Evolutionary conservation across 2,888 invertebrate genomes (phyloP).

Genomic region (Taenaris catops): DNA sequence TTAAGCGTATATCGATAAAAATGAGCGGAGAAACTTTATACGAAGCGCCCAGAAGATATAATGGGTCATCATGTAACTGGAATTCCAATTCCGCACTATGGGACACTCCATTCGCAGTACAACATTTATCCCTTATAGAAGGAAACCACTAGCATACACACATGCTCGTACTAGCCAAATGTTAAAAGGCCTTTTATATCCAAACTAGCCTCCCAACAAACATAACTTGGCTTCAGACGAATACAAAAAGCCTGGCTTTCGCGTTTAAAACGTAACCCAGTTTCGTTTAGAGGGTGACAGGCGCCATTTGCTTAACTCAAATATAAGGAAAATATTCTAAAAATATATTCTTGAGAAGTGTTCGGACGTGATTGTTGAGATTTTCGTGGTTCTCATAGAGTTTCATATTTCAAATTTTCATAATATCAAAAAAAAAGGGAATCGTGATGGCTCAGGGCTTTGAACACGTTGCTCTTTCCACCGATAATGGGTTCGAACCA

Average conservation of each 20-base stretch:
- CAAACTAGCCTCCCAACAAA: slow-evolving; percentile 21
- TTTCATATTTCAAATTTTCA: too few species aligned
- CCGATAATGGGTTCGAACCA: too few species aligned
- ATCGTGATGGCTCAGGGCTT: too few species aligned
- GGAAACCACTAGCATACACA: slow-evolving; percentile 2
- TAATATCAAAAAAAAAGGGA: too few species aligned
- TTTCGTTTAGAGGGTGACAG: slow-evolving; percentile 24
- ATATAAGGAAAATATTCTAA: slow-evolving; percentile 16
- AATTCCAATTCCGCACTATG: too few species aligned
- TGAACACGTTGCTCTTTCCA: too few species aligned
- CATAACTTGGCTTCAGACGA: slow-evolving; percentile 18
- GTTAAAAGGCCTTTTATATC: slow-evolving; percentile 23
- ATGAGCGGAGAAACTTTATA: too few species aligned
- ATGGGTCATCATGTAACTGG: too few species aligned
- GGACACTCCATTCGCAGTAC: too few species aligned
- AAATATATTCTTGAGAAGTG: slow-evolving; percentile 16
- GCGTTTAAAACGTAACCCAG: slow-evolving; percentile 21
- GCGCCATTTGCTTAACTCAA: slow-evolving; percentile 22
- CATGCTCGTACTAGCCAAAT: slow-evolving; percentile 14
- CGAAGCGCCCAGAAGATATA: too few species aligned
- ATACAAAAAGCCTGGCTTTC: slow-evolving; percentile 21
- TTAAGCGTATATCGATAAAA: too few species aligned
- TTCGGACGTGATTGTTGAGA: slow-evolving; percentile 6
- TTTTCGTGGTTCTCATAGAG: slow-evolving; percentile 6
- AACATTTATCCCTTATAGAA: slow-evolving; percentile 2